These are phyloP conservation scores for Spilarctia lutea DNA, from an alignment of 2,888 invertebrate genomes.

Conservation along the genomic window DNA sequence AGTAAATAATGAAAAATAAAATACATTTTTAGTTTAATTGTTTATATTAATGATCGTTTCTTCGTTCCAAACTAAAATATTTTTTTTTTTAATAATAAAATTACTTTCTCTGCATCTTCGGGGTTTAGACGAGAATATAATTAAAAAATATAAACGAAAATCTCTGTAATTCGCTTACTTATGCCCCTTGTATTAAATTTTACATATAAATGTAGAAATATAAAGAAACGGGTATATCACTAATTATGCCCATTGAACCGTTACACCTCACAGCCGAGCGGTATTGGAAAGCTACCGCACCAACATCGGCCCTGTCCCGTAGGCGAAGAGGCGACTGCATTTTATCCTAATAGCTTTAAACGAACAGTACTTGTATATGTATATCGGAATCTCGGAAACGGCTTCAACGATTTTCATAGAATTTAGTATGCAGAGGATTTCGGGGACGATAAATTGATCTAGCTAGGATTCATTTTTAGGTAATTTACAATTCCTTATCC, in stretches of 20 bases:
- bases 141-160: neutral
- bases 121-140: neutral
- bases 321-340: conserved; percentile 12
- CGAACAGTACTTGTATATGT: too few relatives aligned
- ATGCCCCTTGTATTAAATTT: neutral
- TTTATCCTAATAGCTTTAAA: neutral
- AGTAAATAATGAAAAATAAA: neutral
- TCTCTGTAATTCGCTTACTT: neutral
- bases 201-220: conserved; percentile 45
- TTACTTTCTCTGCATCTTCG: too few relatives aligned
- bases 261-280: conserved; percentile 44
- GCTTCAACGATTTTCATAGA: too few relatives aligned
- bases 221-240: conserved; percentile 60
- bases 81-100: too few relatives aligned
- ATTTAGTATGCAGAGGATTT: too few relatives aligned
- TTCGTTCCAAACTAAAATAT: too few relatives aligned
- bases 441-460: too few relatives aligned
- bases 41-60: too few relatives aligned
- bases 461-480: too few relatives aligned
- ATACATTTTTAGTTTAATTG: neutral
- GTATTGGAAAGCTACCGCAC: conserved; percentile 50
- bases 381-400: too few relatives aligned
- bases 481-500: too few relatives aligned
- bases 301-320: conserved; percentile 18
- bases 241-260: conserved; percentile 64